phyloP scores from a whole-genome alignment of 2,888 invertebrate genomes.

The Plagiodera versicolora region DNA sequence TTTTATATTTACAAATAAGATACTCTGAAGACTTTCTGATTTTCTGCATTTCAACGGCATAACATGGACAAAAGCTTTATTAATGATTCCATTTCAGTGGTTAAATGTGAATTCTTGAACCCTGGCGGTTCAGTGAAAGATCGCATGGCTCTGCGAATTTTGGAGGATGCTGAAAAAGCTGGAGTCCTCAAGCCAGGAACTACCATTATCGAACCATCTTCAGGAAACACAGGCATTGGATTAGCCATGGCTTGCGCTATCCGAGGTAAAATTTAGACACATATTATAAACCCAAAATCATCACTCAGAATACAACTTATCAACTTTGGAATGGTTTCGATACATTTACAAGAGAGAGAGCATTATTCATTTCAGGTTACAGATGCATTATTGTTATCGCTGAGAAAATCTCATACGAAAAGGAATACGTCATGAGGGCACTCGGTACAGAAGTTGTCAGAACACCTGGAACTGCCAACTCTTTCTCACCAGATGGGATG shows the following conservation, averaged over 20 bases:
- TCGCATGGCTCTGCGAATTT: constrained; percentile 91
- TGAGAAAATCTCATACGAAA: constrained; percentile 99
- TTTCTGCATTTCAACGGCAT: no score
- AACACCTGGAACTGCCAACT: constrained; percentile 91
- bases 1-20: no score
- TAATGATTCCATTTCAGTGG: constrained; percentile 65
- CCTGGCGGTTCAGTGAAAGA: constrained; percentile 98
- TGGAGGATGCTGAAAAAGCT: constrained; percentile 87
- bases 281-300: no score
- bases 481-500: constrained; percentile 85
- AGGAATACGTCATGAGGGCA: constrained; percentile 84
- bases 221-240: constrained; percentile 85
- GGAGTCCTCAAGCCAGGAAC: constrained; percentile 86
- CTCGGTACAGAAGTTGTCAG: constrained; percentile 95
- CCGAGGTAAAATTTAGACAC: constrained; percentile 56
- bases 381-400: constrained; percentile 97
- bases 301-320: no score
- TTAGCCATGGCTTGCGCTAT: constrained; percentile 93
- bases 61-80: no score
- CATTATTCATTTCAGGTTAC: constrained; percentile 65
- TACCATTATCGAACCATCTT: constrained; percentile 96
- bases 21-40: no score
- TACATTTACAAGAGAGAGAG: no score
- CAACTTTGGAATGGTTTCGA: no score
- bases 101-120: constrained; percentile 96